These are phyloP conservation scores for Aegypius monachus DNA, from an alignment of 2,113 vertebrate genomes.

Conservation along the genomic window DNA sequence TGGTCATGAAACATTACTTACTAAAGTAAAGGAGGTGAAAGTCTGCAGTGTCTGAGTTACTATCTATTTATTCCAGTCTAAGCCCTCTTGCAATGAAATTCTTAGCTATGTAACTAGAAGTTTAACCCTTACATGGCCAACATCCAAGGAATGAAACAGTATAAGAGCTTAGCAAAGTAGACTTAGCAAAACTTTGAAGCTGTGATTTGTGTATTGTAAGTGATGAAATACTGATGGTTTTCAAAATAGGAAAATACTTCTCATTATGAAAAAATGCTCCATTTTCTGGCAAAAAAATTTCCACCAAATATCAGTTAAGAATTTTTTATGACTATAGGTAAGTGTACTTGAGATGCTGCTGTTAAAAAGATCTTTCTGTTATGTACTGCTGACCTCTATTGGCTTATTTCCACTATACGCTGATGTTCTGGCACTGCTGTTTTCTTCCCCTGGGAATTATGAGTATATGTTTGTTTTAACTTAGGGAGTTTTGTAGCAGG, in stretches of 20 bases:
- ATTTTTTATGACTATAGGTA: background rate
- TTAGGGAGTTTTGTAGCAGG: background rate
- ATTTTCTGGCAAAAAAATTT: background rate
- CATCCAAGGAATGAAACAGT: background rate
- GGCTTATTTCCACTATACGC: constrained; percentile 36
- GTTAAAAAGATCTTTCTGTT: background rate
- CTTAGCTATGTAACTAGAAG: background rate
- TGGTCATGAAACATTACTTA: background rate
- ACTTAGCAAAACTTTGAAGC: background rate
- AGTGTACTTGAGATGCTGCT: background rate
- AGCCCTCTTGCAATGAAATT: background rate
- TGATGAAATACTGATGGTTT: background rate
- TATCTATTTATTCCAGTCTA: background rate
- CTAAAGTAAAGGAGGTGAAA: background rate
- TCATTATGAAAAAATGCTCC: background rate
- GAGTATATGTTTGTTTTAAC: background rate
- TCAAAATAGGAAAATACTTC: background rate
- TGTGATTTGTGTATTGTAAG: background rate
- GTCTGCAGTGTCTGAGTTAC: background rate
- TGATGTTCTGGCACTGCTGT: constrained; percentile 5
- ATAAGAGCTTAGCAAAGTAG: background rate
- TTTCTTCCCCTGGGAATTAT: background rate
- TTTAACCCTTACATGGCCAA: background rate
- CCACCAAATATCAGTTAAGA: background rate
- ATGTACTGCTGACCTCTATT: constrained; percentile 60